Evolutionary conservation across 1,140 invertebrate genomes (phyloP).

Genomic region (Cyclina sinensis): DNA sequence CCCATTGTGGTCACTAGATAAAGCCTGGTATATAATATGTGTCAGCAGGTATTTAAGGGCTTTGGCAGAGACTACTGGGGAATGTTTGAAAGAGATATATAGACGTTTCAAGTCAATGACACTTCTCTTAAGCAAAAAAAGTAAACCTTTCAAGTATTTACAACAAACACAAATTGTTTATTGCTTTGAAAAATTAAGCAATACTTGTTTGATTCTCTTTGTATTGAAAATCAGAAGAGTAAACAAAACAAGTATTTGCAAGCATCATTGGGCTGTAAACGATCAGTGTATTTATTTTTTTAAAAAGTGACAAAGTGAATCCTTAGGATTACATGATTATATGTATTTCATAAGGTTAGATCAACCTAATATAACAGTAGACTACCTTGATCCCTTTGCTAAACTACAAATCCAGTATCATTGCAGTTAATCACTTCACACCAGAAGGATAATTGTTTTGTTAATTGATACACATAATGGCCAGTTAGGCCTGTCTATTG

Average conservation of each 20-base stretch:
- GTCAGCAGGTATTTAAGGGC: too few species aligned
- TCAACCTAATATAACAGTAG: too few species aligned
- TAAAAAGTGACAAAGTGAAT: too few species aligned
- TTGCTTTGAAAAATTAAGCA: not conserved
- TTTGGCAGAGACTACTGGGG: not conserved
- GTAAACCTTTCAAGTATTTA: constrained; percentile 24
- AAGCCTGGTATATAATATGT: too few species aligned
- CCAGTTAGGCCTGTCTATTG: constrained; percentile 9
- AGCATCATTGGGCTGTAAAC: too few species aligned
- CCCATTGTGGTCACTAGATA: not conserved
- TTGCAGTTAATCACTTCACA: not conserved
- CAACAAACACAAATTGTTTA: not conserved
- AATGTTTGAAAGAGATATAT: not conserved
- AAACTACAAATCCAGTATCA: not conserved
- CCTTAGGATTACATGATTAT: too few species aligned
- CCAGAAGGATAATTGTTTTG: constrained; percentile 18
- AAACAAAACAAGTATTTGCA: constrained; percentile 2
- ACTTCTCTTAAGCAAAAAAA: not conserved
- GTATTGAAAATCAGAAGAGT: not conserved
- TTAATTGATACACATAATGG: constrained; percentile 32
- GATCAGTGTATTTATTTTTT: too few species aligned
- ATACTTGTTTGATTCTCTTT: not conserved
- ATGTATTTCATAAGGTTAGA: too few species aligned
- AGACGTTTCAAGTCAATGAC: not conserved
- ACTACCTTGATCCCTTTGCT: too few species aligned